Percentiles rank a stretch among this genome's conserved stretches.
Conservation (phyloP, 2,888 invertebrate genomes). For the Dioctria linearis region DNA sequence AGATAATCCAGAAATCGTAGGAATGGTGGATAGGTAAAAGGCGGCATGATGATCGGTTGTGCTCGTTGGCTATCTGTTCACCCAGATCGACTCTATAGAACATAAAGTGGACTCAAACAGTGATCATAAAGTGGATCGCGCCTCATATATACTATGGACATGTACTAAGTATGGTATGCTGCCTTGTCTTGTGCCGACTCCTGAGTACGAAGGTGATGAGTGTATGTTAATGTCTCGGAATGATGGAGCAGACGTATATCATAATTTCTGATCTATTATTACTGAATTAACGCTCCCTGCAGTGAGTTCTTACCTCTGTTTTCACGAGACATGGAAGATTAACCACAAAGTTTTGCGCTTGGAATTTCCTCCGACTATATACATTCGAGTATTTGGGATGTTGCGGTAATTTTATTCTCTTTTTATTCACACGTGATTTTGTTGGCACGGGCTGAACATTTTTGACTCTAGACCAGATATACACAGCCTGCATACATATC, state of each 20-base stretch:
- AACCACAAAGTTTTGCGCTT: background rate
- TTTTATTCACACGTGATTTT: background rate
- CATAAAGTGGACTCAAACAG: constrained; percentile 13
- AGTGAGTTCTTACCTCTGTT: background rate
- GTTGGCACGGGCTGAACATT: background rate
- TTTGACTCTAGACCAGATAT: background rate
- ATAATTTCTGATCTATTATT: constrained; percentile 23
- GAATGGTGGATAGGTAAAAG: constrained; percentile 35
- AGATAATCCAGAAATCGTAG: constrained; percentile 26
- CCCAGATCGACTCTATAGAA: constrained; percentile 19
- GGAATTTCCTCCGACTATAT: constrained; percentile 1
- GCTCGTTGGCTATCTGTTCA: constrained; percentile 1
- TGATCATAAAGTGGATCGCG: constrained; percentile 33
- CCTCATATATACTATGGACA: background rate
- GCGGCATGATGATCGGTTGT: constrained; percentile 8
- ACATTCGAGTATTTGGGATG: constrained; percentile 1
- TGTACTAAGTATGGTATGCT: background rate
- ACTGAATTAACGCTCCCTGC: constrained; percentile 24
- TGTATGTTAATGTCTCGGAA: constrained; percentile 49
- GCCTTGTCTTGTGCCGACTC: background rate
- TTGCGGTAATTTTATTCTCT: background rate
- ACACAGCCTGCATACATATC: background rate
- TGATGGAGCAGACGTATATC: constrained; percentile 18
- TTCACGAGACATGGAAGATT: constrained; percentile 8
- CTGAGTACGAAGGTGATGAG: constrained; percentile 29